Conservation (phyloP, 2,113 vertebrate genomes). For the Eulemur rufifrons region DNA sequence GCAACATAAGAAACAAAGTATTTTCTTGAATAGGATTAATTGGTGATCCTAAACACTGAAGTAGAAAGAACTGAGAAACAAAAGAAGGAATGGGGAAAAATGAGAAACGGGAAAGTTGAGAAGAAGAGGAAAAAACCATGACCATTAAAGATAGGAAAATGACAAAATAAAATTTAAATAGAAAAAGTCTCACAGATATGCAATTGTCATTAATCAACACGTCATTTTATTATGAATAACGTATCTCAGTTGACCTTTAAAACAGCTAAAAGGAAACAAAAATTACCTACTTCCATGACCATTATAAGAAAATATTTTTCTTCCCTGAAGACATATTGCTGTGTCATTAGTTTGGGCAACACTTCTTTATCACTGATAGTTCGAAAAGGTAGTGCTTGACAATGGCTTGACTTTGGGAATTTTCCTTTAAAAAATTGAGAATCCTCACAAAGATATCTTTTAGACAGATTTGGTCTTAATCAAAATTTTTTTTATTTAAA, state of each 20-base stretch:
- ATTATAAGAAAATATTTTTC: neutral
- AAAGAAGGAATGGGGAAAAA: neutral
- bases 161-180: neutral
- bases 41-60: neutral
- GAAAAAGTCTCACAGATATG: neutral
- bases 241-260: neutral
- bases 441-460: neutral
- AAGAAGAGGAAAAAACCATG: neutral
- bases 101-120: constrained; percentile 29
- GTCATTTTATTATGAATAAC: neutral
- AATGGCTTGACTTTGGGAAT: neutral
- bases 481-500: neutral
- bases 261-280: neutral
- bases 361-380: neutral
- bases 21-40: neutral
- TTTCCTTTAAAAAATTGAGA: constrained; percentile 25
- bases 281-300: neutral
- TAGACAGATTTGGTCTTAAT: neutral
- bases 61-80: neutral
- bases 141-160: neutral
- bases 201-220: neutral
- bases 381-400: neutral
- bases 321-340: neutral
- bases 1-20: neutral
- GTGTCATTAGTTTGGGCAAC: neutral